Evolutionary conservation across 2,113 vertebrate genomes (phyloP).

Genomic region (Sander lucioperca): DNA sequence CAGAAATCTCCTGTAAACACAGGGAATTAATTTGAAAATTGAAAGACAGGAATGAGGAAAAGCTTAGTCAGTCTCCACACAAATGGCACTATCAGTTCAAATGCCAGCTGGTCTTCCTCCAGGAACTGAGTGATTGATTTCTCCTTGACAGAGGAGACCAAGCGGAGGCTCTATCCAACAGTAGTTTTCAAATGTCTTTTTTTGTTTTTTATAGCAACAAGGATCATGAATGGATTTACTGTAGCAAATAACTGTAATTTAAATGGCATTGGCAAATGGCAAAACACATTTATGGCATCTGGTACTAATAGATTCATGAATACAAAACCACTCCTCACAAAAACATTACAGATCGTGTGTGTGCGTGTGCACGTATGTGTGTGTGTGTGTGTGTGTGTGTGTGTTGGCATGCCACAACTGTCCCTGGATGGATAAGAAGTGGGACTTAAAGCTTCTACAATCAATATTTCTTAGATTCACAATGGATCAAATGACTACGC

Average conservation of each 20-base stretch:
- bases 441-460: background rate
- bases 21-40: slow-evolving; percentile 72
- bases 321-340: slow-evolving; percentile 13
- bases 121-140: slow-evolving; percentile 76
- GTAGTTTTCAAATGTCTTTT: slow-evolving; percentile 43
- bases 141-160: slow-evolving; percentile 69
- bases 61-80: slow-evolving; percentile 57
- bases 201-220: slow-evolving; percentile 7
- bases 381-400: too few relatives aligned
- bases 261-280: slow-evolving; percentile 31
- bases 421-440: background rate
- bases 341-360: background rate
- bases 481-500: background rate
- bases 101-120: slow-evolving; percentile 74
- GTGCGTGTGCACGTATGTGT: too few relatives aligned
- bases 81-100: slow-evolving; percentile 64
- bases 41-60: slow-evolving; percentile 58
- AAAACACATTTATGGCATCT: slow-evolving; percentile 37
- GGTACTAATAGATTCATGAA: slow-evolving; percentile 39
- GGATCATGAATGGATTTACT: slow-evolving; percentile 45
- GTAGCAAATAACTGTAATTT: slow-evolving; percentile 45
- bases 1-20: slow-evolving; percentile 52
- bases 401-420: too few relatives aligned
- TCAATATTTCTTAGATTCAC: slow-evolving; percentile 17
- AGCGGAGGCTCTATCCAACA: slow-evolving; percentile 44